Base-by-base conservation (phyloP, 2,888 invertebrate genomes). In the Steinernema hermaphroditum region DNA sequence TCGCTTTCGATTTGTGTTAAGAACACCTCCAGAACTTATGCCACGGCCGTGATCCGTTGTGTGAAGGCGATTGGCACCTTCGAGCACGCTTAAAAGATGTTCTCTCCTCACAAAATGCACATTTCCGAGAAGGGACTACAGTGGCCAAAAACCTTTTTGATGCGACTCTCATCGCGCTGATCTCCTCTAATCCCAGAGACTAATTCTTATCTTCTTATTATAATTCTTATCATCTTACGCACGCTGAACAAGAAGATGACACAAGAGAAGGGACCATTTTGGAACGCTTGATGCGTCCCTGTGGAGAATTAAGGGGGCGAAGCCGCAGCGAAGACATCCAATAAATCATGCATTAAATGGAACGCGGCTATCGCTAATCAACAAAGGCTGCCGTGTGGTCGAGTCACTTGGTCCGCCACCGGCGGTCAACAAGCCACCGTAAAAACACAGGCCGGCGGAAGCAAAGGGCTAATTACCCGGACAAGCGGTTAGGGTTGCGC, bases 321-420 rank as follows among this genome's bases (percentile, higher is more conserved):
- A 27, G 6, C 62, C 27, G 22, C 22, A 29, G 62, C 32, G 62
- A 62, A 62, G 62, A 62, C 62, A 62, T 62, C 62, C 62, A 16
- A 62, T 62, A 62, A 32, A 62, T 62, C 62, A 62, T 54, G 54
- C 62, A 62, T 62, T 27, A 32, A 62, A 62, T 27, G 62, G 62
- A 62, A 62, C 32, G 9, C 16, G 29, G 16, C 29, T 27, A 62
- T 62, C 32, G 62, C 32, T 32, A 32, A 62, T 62, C 62, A 62
- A 32, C 46, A 6, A 16, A 4, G 46, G n/a, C n/a, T 6, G n/a
- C 46, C 9, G 46, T 19, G 46, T 16, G 2, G n/a, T 12, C 62
- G 29, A 4, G 12, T 8, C 37, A 12, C 6, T 37, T 4, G 37
- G 37, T 37, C 50, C 50, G 34, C 32, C 62, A 12, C 6, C 12